Conservation (phyloP, 2,113 vertebrate genomes). For the Pelecanus crispus region DNA sequence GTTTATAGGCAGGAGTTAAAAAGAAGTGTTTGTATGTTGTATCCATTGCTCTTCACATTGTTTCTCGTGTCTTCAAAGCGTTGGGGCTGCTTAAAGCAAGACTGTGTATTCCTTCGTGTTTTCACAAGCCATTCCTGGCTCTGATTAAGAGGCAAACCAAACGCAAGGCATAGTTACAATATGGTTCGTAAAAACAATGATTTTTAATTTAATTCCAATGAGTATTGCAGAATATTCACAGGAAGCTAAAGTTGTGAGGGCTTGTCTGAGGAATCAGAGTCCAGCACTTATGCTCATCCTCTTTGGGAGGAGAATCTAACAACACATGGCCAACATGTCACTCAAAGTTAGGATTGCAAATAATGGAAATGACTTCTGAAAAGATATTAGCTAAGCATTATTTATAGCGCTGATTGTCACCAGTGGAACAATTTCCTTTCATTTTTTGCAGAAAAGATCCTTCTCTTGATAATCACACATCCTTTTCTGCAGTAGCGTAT, state of each 20-base stretch:
- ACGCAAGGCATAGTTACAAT: background rate
- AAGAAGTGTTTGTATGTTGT: background rate
- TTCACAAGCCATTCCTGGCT: background rate
- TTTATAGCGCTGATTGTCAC: background rate
- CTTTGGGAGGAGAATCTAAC: background rate
- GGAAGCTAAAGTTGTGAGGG: background rate
- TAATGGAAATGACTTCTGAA: slow-evolving; percentile 16
- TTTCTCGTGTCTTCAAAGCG: background rate
- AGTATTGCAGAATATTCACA: background rate
- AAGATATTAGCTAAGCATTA: background rate
- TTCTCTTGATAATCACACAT: slow-evolving; percentile 27
- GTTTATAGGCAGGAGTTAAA: background rate
- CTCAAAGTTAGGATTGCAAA: background rate
- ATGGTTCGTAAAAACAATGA: background rate
- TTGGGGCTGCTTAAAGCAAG: background rate
- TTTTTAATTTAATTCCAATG: background rate
- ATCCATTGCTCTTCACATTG: background rate
- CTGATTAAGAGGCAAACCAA: background rate
- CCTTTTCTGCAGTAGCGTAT: background rate
- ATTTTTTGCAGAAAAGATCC: slow-evolving; percentile 1
- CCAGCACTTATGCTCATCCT: background rate
- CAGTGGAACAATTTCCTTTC: background rate
- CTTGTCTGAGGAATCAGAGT: background rate
- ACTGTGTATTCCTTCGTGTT: background rate
- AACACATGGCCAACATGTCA: background rate